Percentiles rank a stretch among this genome's conserved stretches.
phyloP scores from a whole-genome alignment of 2,888 invertebrate species.

The Cylindroiulus punctatus region DNA sequence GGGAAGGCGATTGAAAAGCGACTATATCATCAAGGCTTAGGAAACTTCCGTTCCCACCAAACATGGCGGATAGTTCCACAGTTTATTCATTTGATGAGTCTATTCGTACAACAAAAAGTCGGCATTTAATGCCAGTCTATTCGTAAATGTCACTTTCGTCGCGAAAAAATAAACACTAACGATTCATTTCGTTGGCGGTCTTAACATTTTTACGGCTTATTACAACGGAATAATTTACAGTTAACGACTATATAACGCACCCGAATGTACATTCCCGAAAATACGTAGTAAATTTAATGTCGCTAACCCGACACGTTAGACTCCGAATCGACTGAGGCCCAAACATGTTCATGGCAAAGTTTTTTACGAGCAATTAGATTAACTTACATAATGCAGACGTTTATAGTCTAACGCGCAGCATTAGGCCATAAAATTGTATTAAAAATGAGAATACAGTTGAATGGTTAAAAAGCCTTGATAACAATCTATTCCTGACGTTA shows the following conservation, averaged over 20 bases:
- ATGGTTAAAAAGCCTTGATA: background rate
- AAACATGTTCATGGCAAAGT: background rate
- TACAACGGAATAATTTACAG: background rate
- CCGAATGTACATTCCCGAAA: background rate
- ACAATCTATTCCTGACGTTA: too few species aligned
- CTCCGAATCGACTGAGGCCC: background rate
- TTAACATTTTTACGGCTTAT: background rate
- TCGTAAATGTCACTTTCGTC: too few species aligned
- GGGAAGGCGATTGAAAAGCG: too few species aligned
- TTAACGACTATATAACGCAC: background rate
- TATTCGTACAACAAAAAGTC: too few species aligned
- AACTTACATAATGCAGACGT: background rate
- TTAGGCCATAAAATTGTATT: background rate
- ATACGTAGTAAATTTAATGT: background rate
- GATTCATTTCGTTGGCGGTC: background rate
- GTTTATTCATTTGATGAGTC: too few species aligned
- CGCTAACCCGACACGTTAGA: background rate
- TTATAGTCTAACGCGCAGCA: background rate
- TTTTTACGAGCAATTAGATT: background rate
- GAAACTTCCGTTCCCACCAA: too few species aligned
- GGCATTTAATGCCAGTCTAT: too few species aligned
- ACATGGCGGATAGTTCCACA: too few species aligned
- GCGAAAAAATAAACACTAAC: too few species aligned
- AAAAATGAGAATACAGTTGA: background rate
- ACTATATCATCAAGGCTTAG: too few species aligned